Conservation (phyloP, 2,113 vertebrate genomes). For the Etheostoma spectabile region DNA sequence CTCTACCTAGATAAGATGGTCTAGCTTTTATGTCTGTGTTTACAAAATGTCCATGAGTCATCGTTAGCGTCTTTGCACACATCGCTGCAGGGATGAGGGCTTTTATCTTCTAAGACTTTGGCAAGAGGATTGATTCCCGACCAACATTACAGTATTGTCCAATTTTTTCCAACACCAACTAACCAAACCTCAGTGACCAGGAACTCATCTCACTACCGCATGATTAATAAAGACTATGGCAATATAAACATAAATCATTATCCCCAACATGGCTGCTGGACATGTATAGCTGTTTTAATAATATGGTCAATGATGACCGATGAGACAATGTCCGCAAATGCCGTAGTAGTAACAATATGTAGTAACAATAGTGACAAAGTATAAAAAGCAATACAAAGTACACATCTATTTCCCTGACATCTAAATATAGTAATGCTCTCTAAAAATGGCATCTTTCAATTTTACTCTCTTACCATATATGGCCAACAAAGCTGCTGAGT, state of each 20-base stretch:
- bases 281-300: slow-evolving; percentile 19
- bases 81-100: slow-evolving; percentile 20
- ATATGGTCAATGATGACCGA: not conserved
- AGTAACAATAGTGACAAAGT: slow-evolving; percentile 18
- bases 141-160: slow-evolving; percentile 45
- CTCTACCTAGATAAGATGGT: slow-evolving; percentile 70
- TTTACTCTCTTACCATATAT: slow-evolving; percentile 32
- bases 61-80: slow-evolving; percentile 31
- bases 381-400: not conserved
- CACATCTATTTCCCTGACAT: slow-evolving; percentile 40
- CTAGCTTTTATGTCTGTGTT: slow-evolving; percentile 73
- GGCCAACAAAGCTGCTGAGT: slow-evolving; percentile 28
- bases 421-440: slow-evolving; percentile 40
- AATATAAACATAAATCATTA: slow-evolving; percentile 4
- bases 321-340: not conserved
- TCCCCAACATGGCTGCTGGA: not conserved
- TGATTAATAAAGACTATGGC: slow-evolving; percentile 17
- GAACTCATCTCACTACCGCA: slow-evolving; percentile 19
- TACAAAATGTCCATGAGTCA: slow-evolving; percentile 67
- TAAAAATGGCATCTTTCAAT: slow-evolving; percentile 42
- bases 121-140: slow-evolving; percentile 34
- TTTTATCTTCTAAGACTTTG: slow-evolving; percentile 58
- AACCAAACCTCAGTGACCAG: slow-evolving; percentile 39
- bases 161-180: slow-evolving; percentile 16
- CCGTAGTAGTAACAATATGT: not conserved